Conservation (phyloP, 2,113 vertebrate species). For the Scortum barcoo region DNA sequence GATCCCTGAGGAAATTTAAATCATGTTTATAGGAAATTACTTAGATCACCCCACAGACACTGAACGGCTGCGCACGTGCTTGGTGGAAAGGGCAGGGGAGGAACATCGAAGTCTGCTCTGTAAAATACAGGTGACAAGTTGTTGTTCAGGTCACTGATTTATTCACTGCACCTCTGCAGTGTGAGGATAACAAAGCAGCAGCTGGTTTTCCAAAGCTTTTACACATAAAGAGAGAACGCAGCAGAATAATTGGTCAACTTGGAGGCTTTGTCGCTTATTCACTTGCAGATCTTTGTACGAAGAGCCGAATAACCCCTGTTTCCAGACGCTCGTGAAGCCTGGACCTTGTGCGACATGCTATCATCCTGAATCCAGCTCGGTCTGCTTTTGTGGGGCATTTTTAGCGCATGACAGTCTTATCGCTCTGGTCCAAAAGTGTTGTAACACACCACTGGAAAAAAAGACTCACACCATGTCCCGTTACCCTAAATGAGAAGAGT, state of each 20-base stretch:
- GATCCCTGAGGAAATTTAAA: conserved; percentile 67
- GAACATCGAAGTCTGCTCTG: conserved; percentile 18
- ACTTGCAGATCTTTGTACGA: background rate
- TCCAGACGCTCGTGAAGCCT: background rate
- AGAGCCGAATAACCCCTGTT: background rate
- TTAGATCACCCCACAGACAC: conserved; percentile 22
- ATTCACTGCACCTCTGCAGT: background rate
- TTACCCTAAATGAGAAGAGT: conserved; percentile 43
- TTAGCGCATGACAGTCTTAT: conserved; percentile 40
- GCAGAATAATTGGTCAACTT: background rate
- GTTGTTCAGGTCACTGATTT: background rate
- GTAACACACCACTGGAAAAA: conserved; percentile 43
- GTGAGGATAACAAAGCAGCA: background rate
- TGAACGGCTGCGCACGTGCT: background rate
- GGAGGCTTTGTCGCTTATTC: background rate
- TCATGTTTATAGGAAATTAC: conserved; percentile 60
- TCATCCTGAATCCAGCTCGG: conserved; percentile 17
- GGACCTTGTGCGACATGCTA: background rate
- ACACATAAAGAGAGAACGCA: background rate
- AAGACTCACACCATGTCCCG: conserved; percentile 16
- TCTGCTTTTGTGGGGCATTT: conserved; percentile 29
- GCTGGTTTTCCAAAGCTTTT: background rate
- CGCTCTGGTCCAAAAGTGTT: conserved; percentile 26
- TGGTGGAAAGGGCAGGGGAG: background rate
- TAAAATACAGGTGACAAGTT: conserved; percentile 4